Evolutionary conservation across 2,113 vertebrate genomes (phyloP), one percentile per base, ranked within the genome.

Genomic region (Chaenogobius annularis): DNA sequence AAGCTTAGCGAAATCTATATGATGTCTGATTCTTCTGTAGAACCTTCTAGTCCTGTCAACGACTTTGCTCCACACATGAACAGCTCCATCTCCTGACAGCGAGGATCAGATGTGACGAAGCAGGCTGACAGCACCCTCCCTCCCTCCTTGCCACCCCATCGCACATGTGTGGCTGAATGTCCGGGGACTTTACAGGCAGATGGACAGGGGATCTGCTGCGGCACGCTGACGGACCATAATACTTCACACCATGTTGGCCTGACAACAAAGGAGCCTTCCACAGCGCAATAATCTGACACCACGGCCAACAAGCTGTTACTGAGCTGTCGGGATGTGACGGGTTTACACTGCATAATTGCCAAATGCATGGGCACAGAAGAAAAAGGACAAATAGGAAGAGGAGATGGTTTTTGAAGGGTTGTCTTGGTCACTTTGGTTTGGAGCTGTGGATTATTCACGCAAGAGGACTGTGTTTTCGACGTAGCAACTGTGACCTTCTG

Each of bases 121-220:
- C 72, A 64, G 70, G 17, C 76, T 70, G 54, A 40, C 46, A 35
- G 68, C 62, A 67, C 82, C 8, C 37, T 43, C 35, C 35, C 17
- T 2, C 8, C 37, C 37, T n/a, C n/a, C n/a, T n/a, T 0, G 7
- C 35, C 31, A 7, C 62, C 62, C 19, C 50, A 1, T 0, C 14
- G 35, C 26, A 31, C 15, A 17, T 17, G 15, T 48, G 31, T 2
- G 61, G 2, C 0, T 79, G 80, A 70, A 76, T 74, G 69, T 64
- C 81, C 78, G 82, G 79, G 82, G 86, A 63, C n/a, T 10, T n/a
- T 22, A 22, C 71, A 77, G 84, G 88, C 91, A 93, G 91, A 92
- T 93, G 92, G 90, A 86, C 76, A 15, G 73, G 72, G 81, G 83
- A 90, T 90, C 87, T 80, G 86, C 78, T 80, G 81, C 69, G 66